Evolutionary conservation across 2,888 invertebrate species (phyloP), one percentile per base, ranked within the genome.

Genomic region (Tholera decimalis): DNA sequence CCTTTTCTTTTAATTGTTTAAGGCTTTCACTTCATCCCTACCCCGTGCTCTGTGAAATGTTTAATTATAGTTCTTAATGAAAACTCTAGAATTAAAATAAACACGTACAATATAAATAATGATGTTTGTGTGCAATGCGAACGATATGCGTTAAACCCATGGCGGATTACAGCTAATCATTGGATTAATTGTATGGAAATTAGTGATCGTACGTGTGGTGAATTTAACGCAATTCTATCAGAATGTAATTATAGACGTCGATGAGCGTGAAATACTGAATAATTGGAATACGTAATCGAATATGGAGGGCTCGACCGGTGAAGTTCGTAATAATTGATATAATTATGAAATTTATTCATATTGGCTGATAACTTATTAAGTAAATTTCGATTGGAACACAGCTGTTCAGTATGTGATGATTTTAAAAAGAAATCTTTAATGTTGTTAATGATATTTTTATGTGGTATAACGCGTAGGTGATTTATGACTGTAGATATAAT

Each of bases 241-340:
- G 89, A 92, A 92, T 92, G 90, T 93, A 94, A 94, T 94, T 94
- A 94, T 90, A 91, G 91, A 91, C 84, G 86, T 90, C 92, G 90
- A 92, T 92, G 90, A 89, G 89, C 91, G 89, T 91, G 91, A 93
- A 93, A 93, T 92, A 93, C 89, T 89, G 90, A 89, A 91, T 93
- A 92, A 93, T 93, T 92, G 89, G 86, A 89, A 83, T 74, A 81
- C 79, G 82, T 83, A 84, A 85, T 87, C 79, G 76, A 79, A 83
- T 84, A 72, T 59, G 66, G 67, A 79, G 70, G 72, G 68, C 67
- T 73, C 69, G 66, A 73, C 76, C 65, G 75, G 63, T 61, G 75
- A 73, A 76, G 68, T 73, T 51, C 22, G 55, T 43, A 63, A 67
- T 58, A 64, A 78, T 80, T 75, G 43, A 77, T 80, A 70, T 68